Conservation (phyloP, 2,113 vertebrate genomes). For the Hippopotamus amphibius region DNA sequence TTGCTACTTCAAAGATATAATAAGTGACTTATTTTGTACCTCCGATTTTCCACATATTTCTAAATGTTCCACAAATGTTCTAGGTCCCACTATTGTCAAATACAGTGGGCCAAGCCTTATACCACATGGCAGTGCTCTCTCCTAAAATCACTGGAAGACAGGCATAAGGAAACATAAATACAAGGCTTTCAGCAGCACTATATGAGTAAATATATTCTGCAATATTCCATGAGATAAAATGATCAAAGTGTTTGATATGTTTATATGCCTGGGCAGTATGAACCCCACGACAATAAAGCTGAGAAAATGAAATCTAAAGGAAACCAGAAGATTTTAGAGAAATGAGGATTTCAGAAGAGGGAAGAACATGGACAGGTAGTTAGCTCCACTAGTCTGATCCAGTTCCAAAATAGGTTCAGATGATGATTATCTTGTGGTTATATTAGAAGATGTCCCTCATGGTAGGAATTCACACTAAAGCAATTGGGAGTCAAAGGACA, state of each 20-base stretch:
- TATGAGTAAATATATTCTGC: background rate
- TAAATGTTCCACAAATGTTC: conserved; percentile 45
- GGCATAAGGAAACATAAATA: background rate
- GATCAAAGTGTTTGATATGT: background rate
- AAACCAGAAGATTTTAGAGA: conserved; percentile 19
- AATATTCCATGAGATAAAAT: background rate
- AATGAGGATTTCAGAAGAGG: background rate
- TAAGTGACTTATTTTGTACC: conserved; percentile 68
- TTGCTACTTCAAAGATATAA: conserved; percentile 70
- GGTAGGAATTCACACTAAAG: conserved; percentile 36
- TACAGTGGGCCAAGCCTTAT: background rate
- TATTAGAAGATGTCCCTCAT: background rate
- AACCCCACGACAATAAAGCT: background rate
- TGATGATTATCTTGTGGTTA: background rate
- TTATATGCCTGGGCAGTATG: background rate
- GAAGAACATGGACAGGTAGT: background rate
- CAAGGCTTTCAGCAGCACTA: background rate
- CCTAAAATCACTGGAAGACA: background rate
- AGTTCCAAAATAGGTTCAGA: too few relatives aligned
- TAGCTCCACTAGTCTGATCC: too few relatives aligned
- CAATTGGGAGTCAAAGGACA: background rate
- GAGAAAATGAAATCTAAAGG: background rate
- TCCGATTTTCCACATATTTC: conserved; percentile 49
- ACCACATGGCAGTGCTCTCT: background rate
- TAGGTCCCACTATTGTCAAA: conserved; percentile 43